Base-by-base conservation (phyloP, 2,888 invertebrate genomes). In the Drosophila hamatofila region DNA sequence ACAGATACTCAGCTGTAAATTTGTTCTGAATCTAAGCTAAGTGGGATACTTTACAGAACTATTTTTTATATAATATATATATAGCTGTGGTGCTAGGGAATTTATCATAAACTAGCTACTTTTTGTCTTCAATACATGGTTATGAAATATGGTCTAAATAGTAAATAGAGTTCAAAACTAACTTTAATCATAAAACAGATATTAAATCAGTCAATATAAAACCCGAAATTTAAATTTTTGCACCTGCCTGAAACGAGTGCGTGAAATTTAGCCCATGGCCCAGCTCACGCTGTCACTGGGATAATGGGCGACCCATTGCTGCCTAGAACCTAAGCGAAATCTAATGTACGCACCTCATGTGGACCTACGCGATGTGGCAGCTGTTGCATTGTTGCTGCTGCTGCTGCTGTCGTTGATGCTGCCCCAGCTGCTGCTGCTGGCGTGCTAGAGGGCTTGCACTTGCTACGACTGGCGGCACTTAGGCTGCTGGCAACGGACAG, bases 401-500 rank as follows among this genome's bases (percentile, higher is more conserved):
- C 39, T 62, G 70, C 52, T 55, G 66, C 39, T 62, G 70, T 41
- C 52, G 67, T 21, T 72, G 57, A n/a, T 51, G 44, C 49, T 18
- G 49, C 61, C 59, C 70, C 25, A 68, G 30, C 63, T 61, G 72
- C 25, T 72, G 57, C n/a, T 57, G 44, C 49, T 49, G 49, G 18
- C 33, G 58, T 30, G 23, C 37, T n/a, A 18, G 74, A 30, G 27
- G 74, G 33, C 70, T 90, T 91, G 75, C 84, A 83, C 54, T 89
- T 88, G 58, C 85, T 76, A 12, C 87, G 86, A 39, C 82, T 85
- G 44, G 76, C 75, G n/a, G 63, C 70, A 62, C 79, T 79, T 1
- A 72, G 48, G 63, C 87, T 91, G 62, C 90, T 90, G 42, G 83
- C 88, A 37, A 91, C 84, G 23, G 91, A 89, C 39, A 90, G 70